Base-by-base conservation (phyloP, 2,113 vertebrate genomes). In the Podilymbus podiceps region DNA sequence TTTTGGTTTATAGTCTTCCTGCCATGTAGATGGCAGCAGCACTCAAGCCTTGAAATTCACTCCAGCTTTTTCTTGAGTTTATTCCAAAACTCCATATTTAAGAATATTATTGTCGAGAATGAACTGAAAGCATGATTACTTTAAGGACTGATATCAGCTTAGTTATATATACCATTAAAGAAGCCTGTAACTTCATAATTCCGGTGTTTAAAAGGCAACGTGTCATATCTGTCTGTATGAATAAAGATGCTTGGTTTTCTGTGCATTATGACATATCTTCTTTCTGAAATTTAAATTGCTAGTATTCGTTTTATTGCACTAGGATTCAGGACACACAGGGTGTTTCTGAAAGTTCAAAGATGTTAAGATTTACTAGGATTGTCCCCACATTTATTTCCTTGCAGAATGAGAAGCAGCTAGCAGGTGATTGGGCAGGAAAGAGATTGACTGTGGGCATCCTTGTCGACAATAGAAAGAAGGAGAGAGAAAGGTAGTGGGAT, bases 1-100 rank as follows among this genome's bases (percentile, higher is more conserved):
- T 40, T 91, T 96, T 95, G 83, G 93, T 93, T 85, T 94, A 78
- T 86, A 96, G 95, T 94, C 92, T 98, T 92, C 93, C 94, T 80
- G 94, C 95, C 97, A 98, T 98, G 95, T 98, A 98, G 98, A 96
- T 97, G 98, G 98, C 97, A 98, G 98, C 97, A 98, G 92, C 95
- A 97, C 93, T 96, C 97, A 98, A 98, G 97, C 85, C 93, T 98
- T 97, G 97, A 95, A 93, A 90, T 93, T 88, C 90, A 46, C 62
- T 71, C 50, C 44, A 66, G 79, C 75, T 59, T 73, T 62, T 87
- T 83, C 71, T 73, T 60, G 82, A 73, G 89, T 95, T 96, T 86
- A 56, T 77, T 91, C 2, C 3, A 31, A 93, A 97, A 46, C 75
- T 60, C 8, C 20, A 12, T 46, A 35, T 89, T 89, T 80, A 90